A percentile compares a stretch with the other conserved stretches of the same genome.
These are phyloP conservation scores for Ephydatia muelleri DNA, from an alignment of 37 sponge, comb jelly and placozoan genomes.

Conservation along the genomic window DNA sequence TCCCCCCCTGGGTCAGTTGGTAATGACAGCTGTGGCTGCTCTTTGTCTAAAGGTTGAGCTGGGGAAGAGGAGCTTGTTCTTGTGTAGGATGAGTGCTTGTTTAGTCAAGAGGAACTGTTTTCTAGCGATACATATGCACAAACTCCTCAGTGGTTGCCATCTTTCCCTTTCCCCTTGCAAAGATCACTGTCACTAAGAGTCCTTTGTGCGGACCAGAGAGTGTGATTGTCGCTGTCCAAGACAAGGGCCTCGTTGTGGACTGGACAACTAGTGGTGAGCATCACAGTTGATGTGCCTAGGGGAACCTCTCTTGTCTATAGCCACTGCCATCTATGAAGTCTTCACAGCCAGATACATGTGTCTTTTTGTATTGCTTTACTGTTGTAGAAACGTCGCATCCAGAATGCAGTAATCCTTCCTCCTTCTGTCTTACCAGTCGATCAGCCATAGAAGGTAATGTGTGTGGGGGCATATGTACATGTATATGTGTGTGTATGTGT, in stretches of 20 bases:
- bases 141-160: neutral
- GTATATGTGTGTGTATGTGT: no score
- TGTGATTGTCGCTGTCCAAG: constrained; percentile 23
- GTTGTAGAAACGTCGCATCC: neutral
- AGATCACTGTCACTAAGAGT: constrained; percentile 54
- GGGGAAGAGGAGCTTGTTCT: no score
- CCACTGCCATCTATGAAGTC: neutral
- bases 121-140: no score
- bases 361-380: neutral
- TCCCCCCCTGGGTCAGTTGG: no score
- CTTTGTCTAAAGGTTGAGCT: no score
- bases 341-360: no score
- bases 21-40: no score
- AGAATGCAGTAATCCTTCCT: neutral
- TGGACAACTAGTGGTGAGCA: neutral
- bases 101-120: no score
- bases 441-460: neutral
- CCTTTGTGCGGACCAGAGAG: constrained; percentile 17
- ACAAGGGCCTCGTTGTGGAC: constrained; percentile 28
- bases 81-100: no score
- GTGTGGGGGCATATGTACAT: neutral
- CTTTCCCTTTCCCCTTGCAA: neutral
- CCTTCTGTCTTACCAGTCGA: neutral
- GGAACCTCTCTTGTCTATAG: no score
- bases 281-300: no score